phyloP scores from a whole-genome alignment of 1,140 invertebrate species.

The Metaphire vulgaris region DNA sequence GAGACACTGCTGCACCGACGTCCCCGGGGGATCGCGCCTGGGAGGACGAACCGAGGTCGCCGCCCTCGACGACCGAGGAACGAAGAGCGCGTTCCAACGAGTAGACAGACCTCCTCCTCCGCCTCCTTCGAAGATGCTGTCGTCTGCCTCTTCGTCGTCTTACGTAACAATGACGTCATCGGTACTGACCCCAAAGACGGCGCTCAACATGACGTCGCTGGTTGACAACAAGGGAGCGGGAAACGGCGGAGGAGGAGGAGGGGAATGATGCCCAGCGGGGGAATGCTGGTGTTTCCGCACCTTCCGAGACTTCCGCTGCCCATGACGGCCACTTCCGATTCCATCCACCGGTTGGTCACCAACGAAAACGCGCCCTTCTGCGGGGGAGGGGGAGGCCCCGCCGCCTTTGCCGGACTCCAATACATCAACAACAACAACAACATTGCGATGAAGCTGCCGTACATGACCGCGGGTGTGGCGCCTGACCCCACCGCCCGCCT shows the following conservation, averaged over 20 bases:
- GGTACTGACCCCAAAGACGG: neutral
- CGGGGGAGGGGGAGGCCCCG: neutral
- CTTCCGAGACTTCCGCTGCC: neutral
- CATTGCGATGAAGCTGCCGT: neutral
- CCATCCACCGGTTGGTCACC: neutral
- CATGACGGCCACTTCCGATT: neutral
- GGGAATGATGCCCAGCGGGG: neutral
- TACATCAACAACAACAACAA: constrained; percentile 18
- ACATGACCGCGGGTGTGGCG: neutral
- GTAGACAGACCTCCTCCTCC: neutral
- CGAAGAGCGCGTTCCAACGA: constrained; percentile 20
- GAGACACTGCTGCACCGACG: neutral
- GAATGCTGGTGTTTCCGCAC: neutral
- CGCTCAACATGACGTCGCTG: neutral
- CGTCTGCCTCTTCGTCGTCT: neutral
- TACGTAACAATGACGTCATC: constrained; percentile 13
- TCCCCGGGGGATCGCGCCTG: neutral
- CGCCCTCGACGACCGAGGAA: constrained; percentile 7
- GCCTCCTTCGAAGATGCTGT: neutral
- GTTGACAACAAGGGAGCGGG: neutral
- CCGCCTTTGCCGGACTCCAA: constrained; percentile 6
- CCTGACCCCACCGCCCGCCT: neutral
- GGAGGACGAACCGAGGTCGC: neutral
- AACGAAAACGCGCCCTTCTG: neutral
- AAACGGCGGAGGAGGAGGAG: neutral